A percentile compares a stretch with the other conserved stretches of the same genome.
Conservation (phyloP, 1,140 invertebrate species). For the Ganaspis sp. region DNA sequence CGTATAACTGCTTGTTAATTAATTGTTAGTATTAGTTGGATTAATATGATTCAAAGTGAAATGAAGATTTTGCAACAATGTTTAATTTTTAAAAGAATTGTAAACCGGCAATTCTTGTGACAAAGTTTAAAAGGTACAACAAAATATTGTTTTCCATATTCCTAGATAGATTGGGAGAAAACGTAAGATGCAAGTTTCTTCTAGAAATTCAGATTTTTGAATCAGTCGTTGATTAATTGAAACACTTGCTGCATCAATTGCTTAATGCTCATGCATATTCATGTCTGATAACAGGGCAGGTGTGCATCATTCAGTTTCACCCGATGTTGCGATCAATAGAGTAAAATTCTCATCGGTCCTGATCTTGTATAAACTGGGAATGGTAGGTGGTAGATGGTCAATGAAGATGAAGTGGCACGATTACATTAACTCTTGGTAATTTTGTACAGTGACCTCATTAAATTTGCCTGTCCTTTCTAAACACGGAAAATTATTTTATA, state of each 20-base stretch:
- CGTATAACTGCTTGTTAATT: too few relatives aligned
- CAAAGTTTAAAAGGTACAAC: too few relatives aligned
- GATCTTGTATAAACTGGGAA: slow-evolving; percentile 34
- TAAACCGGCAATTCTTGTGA: too few relatives aligned
- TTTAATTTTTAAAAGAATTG: too few relatives aligned
- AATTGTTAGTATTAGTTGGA: too few relatives aligned
- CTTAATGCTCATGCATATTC: slow-evolving; percentile 4
- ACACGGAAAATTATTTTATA: neutral
- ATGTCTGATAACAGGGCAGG: neutral
- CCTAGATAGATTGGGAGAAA: neutral
- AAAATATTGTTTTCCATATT: too few relatives aligned
- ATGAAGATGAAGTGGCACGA: slow-evolving; percentile 53
- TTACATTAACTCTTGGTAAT: slow-evolving; percentile 57
- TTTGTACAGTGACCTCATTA: slow-evolving; percentile 60
- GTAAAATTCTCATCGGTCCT: slow-evolving; percentile 35
- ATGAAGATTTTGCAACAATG: too few relatives aligned
- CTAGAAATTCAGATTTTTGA: neutral
- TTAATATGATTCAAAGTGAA: too few relatives aligned
- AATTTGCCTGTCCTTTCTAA: slow-evolving; percentile 38
- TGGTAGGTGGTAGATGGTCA: slow-evolving; percentile 52
- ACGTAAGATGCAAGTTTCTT: neutral
- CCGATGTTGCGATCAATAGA: slow-evolving; percentile 32
- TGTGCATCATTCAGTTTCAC: neutral
- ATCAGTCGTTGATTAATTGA: neutral
- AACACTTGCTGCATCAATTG: neutral